These are phyloP conservation scores for Triplophysa siluroides DNA, from an alignment of 2,113 vertebrate species.

Conservation along the genomic window DNA sequence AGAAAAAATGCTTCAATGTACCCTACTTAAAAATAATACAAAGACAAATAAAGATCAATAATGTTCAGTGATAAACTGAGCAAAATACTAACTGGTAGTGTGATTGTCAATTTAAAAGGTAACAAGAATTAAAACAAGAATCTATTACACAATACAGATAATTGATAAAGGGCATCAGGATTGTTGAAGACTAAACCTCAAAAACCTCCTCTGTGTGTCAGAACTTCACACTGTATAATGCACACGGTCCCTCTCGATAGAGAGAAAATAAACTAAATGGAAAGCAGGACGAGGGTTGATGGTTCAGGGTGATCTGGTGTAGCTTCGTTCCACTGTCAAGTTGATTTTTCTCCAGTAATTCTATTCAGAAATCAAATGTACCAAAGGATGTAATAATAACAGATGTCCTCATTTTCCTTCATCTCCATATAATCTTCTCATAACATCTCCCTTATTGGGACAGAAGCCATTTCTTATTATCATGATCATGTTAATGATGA, in stretches of 20 bases:
- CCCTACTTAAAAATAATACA: too few relatives aligned
- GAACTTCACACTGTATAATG: slow-evolving; percentile 44
- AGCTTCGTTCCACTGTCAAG: slow-evolving; percentile 6
- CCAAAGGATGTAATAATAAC: slow-evolving; percentile 13
- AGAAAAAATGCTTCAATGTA: too few relatives aligned
- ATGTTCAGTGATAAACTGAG: too few relatives aligned
- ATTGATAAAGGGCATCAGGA: neutral
- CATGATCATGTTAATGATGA: slow-evolving; percentile 36
- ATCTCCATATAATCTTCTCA: slow-evolving; percentile 17
- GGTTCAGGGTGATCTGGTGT: neutral
- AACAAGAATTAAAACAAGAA: neutral
- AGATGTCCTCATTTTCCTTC: slow-evolving; percentile 15
- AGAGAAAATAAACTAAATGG: neutral
- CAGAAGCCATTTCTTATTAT: slow-evolving; percentile 30
- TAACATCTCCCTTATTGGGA: slow-evolving; percentile 16
- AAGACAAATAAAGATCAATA: neutral
- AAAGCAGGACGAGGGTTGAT: neutral
- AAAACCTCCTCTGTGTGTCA: slow-evolving; percentile 3
- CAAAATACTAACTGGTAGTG: too few relatives aligned
- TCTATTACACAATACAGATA: neutral
- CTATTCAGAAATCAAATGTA: slow-evolving; percentile 46
- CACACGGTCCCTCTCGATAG: slow-evolving; percentile 25
- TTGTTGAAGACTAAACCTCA: neutral
- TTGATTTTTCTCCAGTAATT: slow-evolving; percentile 26
- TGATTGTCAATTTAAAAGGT: neutral